Base-by-base conservation (phyloP, 2,113 vertebrate genomes). In the Antennarius striatus region DNA sequence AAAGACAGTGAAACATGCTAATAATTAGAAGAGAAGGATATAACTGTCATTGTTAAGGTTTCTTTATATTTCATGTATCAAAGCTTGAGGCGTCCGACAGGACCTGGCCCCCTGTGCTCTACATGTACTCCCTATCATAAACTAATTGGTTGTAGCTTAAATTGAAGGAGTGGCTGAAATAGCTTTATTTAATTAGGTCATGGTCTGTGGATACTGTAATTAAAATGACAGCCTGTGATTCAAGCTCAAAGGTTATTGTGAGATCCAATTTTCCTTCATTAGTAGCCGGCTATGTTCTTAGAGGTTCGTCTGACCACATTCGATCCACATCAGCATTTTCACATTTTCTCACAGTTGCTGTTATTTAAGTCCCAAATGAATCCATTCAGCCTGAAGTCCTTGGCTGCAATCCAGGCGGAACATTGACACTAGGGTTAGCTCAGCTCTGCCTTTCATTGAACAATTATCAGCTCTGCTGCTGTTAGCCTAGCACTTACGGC, bases 191-290 rank as follows among this genome's bases (percentile, higher is more conserved):
- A 81, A 83, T 81, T 67, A 77, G 17, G n/a, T 63, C 69, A 64
- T 55, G 22, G 17, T 63, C 43, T 40, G 32, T 58, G 30, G 42
- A 42, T 63, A 48, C 14, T 28, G 12, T 56, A 54, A 51, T 81
- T 85, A 85, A 79, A 72, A 64, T 64, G 22, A 58, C 32, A 36
- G 32, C 3, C 56, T 68, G 39, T 61, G 72, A 72, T 75, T 83
- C 30, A 71, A 28, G 10, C 40, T 28, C 39, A 43, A 77, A 75
- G 59, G 55, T 72, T 65, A 72, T 60, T 56, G n/a, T 32, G 48
- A 66, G 61, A 55, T 67, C 36, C 51, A 55, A 39, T 43, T 61
- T 58, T 36, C 30, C 52, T 54, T 67, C 68, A 49, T 64, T 47
- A 65, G 48, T 10, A 10, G 5, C 56, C 60, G 49, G 16, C 22